Evolutionary conservation across 1,140 invertebrate species (phyloP).

Genomic region (Notospermus geniculatus): DNA sequence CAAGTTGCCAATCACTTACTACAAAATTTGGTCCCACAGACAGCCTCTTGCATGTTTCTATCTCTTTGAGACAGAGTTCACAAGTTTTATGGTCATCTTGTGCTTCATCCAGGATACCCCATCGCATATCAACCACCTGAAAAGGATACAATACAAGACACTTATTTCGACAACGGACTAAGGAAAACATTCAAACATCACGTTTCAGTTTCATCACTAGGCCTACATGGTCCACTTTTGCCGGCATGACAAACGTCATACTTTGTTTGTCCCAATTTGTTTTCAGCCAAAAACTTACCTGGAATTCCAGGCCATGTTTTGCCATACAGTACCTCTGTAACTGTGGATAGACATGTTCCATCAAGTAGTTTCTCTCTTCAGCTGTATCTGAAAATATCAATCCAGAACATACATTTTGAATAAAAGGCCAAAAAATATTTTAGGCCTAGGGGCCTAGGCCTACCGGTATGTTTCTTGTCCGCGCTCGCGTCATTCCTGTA

Average conservation of each 20-base stretch:
- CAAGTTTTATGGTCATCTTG: slow-evolving; percentile 3
- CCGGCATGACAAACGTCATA: neutral
- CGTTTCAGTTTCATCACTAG: neutral
- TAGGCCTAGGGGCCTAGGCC: too few species aligned
- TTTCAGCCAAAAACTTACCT: slow-evolving; percentile 62
- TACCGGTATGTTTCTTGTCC: too few species aligned
- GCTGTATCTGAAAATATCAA: slow-evolving; percentile 14
- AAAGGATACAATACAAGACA: neutral
- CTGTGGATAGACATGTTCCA: slow-evolving; percentile 16
- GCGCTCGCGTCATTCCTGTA: too few species aligned
- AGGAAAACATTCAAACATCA: neutral
- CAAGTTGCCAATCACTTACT: slow-evolving; percentile 11
- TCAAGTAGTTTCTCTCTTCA: slow-evolving; percentile 15
- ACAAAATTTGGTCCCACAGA: slow-evolving; percentile 18
- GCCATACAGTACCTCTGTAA: slow-evolving; percentile 57
- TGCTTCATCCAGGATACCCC: slow-evolving; percentile 16
- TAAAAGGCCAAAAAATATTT: too few species aligned
- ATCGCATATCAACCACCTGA: slow-evolving; percentile 17
- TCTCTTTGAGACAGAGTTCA: slow-evolving; percentile 20
- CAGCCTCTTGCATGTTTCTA: slow-evolving; percentile 13
- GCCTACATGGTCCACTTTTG: neutral
- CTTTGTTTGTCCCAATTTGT: neutral
- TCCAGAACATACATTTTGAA: too few species aligned
- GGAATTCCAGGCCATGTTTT: slow-evolving; percentile 92
- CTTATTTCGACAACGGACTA: neutral